Conservation (phyloP, 1,140 invertebrate genomes). For the Acromyrmex echinatior region DNA sequence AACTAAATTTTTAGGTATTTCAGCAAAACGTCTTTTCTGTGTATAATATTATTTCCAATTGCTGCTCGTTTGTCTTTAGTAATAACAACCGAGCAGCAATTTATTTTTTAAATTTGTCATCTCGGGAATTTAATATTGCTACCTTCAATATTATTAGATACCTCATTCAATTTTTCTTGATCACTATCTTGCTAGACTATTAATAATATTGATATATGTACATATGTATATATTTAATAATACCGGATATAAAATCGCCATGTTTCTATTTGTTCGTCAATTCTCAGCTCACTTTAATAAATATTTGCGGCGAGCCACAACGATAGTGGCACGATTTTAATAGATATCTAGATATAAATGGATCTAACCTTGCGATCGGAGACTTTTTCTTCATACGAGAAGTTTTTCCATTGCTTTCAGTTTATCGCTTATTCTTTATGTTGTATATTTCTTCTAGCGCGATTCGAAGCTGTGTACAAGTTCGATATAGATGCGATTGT, state of each 20-base stretch:
- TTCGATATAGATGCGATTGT: constrained; percentile 31
- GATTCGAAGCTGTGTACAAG: neutral
- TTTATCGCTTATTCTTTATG: constrained; percentile 1
- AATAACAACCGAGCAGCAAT: no score
- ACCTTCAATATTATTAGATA: neutral
- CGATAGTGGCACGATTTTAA: constrained; percentile 20
- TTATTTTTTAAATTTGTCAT: no score
- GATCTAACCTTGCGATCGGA: constrained; percentile 17
- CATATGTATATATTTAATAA: neutral
- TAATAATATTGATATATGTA: neutral
- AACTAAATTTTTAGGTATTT: no score
- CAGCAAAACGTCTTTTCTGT: no score
- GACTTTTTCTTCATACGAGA: neutral
- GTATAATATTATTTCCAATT: no score
- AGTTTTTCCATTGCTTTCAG: constrained; percentile 28
- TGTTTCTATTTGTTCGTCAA: neutral
- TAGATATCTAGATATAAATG: constrained; percentile 24
- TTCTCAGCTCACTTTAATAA: neutral
- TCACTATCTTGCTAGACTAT: neutral
- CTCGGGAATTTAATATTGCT: no score
- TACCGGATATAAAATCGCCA: neutral
- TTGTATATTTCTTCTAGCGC: constrained; percentile 24
- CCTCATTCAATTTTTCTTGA: neutral
- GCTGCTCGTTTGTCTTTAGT: no score
- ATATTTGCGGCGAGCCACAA: neutral